These are phyloP conservation scores for Cyprinus carpio DNA, from an alignment of 2,113 vertebrate species.

Conservation along the genomic window DNA sequence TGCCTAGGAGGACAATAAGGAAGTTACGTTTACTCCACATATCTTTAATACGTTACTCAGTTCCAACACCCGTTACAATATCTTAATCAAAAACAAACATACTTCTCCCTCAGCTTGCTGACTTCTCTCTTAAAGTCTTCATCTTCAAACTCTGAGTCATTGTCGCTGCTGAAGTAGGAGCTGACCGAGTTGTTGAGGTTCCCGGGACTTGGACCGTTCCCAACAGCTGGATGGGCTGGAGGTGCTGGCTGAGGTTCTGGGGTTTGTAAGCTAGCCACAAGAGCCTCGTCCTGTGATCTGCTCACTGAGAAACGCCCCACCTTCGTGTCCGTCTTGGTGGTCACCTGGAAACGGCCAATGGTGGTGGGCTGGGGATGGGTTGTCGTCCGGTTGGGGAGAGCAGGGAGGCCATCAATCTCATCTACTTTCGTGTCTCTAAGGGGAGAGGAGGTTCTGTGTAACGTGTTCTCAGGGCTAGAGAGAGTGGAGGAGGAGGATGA, in stretches of 20 bases:
- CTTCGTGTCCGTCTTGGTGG: conserved; percentile 72
- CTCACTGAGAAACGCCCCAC: conserved; percentile 91
- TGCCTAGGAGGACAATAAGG: conserved; percentile 75
- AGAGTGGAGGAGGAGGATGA: conserved; percentile 85
- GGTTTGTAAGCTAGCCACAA: conserved; percentile 60
- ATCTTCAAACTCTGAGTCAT: conserved; percentile 96
- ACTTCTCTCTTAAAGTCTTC: conserved; percentile 93
- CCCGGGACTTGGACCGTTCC: conserved; percentile 75
- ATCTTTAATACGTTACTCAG: not conserved
- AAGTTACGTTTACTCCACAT: not conserved
- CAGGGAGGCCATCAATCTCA: conserved; percentile 71
- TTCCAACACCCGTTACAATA: not conserved
- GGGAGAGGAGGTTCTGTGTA: conserved; percentile 76
- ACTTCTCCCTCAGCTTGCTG: conserved; percentile 88
- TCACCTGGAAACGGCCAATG: conserved; percentile 93
- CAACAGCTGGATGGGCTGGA: conserved; percentile 20
- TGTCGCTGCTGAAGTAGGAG: conserved; percentile 96
- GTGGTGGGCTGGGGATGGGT: conserved; percentile 69
- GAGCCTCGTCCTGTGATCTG: conserved; percentile 78
- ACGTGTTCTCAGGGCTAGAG: conserved; percentile 92
- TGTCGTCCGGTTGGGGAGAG: conserved; percentile 41
- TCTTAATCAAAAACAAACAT: conserved; percentile 55
- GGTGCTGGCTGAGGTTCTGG: conserved; percentile 49
- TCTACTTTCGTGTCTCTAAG: conserved; percentile 64
- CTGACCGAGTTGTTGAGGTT: conserved; percentile 94